Evolutionary conservation across 2,113 vertebrate genomes (phyloP).

Genomic region (Dinomys branickii): DNA sequence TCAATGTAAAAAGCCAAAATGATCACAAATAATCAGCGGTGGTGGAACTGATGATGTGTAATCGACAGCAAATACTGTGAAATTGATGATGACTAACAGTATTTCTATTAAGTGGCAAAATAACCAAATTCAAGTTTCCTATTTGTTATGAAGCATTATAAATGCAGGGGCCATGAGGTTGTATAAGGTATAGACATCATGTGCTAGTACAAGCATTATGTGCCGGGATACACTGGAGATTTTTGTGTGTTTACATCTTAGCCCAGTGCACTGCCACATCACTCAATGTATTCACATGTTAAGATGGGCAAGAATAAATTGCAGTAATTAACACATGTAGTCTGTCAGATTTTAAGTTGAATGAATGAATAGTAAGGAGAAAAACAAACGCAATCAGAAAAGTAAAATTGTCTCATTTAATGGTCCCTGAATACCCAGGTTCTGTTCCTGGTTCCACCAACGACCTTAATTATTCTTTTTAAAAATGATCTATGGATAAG

Average conservation of each 20-base stretch:
- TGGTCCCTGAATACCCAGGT: not conserved
- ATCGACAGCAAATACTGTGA: not conserved
- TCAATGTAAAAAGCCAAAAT: slow-evolving; percentile 6
- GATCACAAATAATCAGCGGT: not conserved
- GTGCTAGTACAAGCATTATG: not conserved
- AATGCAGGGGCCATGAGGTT: slow-evolving; percentile 24
- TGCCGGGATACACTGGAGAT: not conserved
- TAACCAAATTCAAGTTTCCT: not conserved
- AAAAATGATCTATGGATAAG: slow-evolving; percentile 26
- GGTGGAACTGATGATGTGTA: not conserved
- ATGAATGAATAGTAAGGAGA: slow-evolving; percentile 43
- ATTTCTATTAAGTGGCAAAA: slow-evolving; percentile 30
- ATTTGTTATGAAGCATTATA: slow-evolving; percentile 33
- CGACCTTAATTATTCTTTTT: slow-evolving; percentile 27
- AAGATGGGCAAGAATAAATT: slow-evolving; percentile 16
- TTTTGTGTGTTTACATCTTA: slow-evolving; percentile 4
- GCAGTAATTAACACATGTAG: not conserved
- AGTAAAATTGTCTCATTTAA: not conserved
- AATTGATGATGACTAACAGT: not conserved
- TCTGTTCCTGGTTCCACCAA: slow-evolving; percentile 15
- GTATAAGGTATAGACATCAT: not conserved
- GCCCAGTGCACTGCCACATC: not conserved
- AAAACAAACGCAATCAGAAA: slow-evolving; percentile 50
- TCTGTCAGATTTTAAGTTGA: slow-evolving; percentile 52
- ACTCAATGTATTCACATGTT: not conserved